Conservation (phyloP, 2,888 invertebrate genomes). For the Plemyria rubiginata region DNA sequence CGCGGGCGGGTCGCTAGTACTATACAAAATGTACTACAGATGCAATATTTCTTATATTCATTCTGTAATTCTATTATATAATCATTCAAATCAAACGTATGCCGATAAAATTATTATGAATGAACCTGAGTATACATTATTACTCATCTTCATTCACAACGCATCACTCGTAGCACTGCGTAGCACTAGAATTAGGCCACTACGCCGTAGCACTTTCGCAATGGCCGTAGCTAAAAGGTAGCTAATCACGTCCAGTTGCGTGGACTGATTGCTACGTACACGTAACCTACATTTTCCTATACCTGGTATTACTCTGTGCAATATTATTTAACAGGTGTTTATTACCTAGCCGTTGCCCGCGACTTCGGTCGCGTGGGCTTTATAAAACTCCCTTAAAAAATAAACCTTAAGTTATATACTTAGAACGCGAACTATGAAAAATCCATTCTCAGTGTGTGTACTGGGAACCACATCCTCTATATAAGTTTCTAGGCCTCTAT, state of each 20-base stretch:
- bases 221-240: constrained; percentile 22
- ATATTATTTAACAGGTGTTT: constrained; percentile 23
- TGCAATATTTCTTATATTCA: no score
- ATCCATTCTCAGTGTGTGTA: no score
- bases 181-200: constrained; percentile 31
- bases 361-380: neutral
- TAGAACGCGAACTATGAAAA: no score
- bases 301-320: constrained; percentile 19
- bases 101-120: neutral
- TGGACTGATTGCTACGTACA: constrained; percentile 34
- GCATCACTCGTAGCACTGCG: constrained; percentile 7
- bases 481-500: no score
- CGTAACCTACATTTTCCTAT: constrained; percentile 31
- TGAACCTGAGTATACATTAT: neutral
- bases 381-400: neutral
- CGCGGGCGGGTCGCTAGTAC: no score
- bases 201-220: constrained; percentile 36
- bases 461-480: no score
- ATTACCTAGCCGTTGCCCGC: constrained; percentile 1
- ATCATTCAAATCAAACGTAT: neutral
- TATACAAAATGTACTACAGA: no score
- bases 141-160: constrained; percentile 25
- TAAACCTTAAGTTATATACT: no score
- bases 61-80: neutral
- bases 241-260: constrained; percentile 38